Evolutionary conservation across 2,888 invertebrate species (phyloP), one percentile per base, ranked within the genome.

Genomic region (Rotaria socialis): DNA sequence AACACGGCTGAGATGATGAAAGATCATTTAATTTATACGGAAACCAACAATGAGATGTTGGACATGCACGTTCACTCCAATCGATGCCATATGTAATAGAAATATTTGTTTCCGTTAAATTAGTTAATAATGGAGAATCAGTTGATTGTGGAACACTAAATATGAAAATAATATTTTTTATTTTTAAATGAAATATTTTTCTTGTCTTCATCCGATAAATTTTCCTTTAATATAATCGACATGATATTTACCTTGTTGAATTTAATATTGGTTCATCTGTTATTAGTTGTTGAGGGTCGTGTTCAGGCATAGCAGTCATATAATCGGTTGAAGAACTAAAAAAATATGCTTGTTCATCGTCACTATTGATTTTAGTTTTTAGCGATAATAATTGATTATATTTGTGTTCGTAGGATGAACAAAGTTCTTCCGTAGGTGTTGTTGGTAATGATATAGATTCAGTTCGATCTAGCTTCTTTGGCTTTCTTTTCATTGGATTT

Each of bases 11-110:
- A n/a, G 47, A 22, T 43, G 43, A 47, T 47, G 80, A 43, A 24
- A 47, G 4, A n/a, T 80, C 80, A 47, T 43, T 80, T 47, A 24
- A 5, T 67, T 67, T 67, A 80, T 47, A 80, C n/a, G 80, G 47
- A 80, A n/a, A 47, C 80, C 80, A 80, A 80, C 80, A 80, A 80
- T 80, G 80, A n/a, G 80, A 80, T 10, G 43, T 80, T 47, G 80
- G 80, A 80, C n/a, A 4, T 24, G 80, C 80, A 24, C 47, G 43
- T 19, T 43, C 43, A 80, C 80, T 80, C 80, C 80, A 80, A 47
- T 80, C 80, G 11, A 80, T n/a, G 19, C 80, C 80, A 47, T 80
- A 80, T n/a, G 80, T 47, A 8, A 47, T 47, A 8, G 43, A 14
- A 47, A 10, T n/a, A 47, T 80, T 80, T n/a, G 24, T 35, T 35